Conservation (phyloP, 1,140 invertebrate genomes). For the Bombus affinis region DNA sequence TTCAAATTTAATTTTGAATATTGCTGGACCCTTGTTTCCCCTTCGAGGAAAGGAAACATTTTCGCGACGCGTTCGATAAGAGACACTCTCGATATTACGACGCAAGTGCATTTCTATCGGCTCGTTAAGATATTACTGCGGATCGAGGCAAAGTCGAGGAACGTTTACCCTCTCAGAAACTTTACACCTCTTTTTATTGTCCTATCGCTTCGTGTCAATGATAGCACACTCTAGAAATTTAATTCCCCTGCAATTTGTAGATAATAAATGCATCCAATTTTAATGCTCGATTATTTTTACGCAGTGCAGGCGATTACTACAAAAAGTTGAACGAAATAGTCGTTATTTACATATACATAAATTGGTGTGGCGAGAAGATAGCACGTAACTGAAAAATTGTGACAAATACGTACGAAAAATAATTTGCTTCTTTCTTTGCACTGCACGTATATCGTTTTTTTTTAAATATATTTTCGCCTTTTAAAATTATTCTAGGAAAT, state of each 20-base stretch:
- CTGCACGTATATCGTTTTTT: too few species aligned
- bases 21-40: background rate
- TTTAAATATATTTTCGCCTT: too few species aligned
- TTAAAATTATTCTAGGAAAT: too few species aligned
- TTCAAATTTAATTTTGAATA: conserved; percentile 16
- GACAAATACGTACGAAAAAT: too few species aligned
- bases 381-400: too few species aligned
- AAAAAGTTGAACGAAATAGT: too few species aligned
- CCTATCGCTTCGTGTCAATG: background rate
- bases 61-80: background rate
- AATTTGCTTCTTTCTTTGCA: too few species aligned
- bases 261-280: background rate
- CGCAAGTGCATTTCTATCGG: conserved; percentile 7
- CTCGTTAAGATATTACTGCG: conserved; percentile 18
- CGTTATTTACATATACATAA: too few species aligned
- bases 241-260: too few species aligned
- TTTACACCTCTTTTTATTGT: background rate
- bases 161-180: background rate
- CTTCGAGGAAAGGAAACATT: conserved; percentile 6
- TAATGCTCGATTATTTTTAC: too few species aligned
- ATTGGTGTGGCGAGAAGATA: too few species aligned
- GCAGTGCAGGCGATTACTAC: accelerated
- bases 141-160: background rate
- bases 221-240: too few species aligned
- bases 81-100: conserved; percentile 27